Evolutionary conservation across 2,888 invertebrate genomes (phyloP), one percentile per base, ranked within the genome.

Genomic region (Amphimallon solstitiale): DNA sequence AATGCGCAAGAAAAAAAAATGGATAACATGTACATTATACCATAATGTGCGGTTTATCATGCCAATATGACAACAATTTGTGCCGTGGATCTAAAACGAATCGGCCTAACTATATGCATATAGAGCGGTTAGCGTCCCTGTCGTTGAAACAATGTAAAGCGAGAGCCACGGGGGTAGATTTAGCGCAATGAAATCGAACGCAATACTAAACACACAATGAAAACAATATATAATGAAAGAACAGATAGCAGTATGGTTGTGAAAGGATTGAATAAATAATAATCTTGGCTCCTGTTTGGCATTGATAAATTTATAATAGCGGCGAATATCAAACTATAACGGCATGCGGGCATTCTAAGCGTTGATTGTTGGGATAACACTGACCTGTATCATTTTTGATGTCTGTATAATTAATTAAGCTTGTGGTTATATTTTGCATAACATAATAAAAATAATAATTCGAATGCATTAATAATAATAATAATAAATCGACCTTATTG

Each of bases 181-280:
- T 14, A 29, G 9, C 29, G 29, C 29, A 29, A 1, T 9, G 29
- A 29, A 29, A 29, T 29, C 29, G 9, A 29, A 29, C 29, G 29
- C 29, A 29, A 29, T 29, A 29, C 29, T 5, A 29, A 29, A 29
- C 29, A 10, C 48, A 23, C 35, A 51, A 9, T 51, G 51, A 51
- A 34, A 35, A 40, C 43, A 29, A 43, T 43, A 15, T 19, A 54
- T 29, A 34, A 59, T 43, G 43, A 43, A 59, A 43, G 56, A 59
- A 59, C 29, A 23, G 43, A 56, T 40, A 43, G n/a, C 40, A 14
- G 43, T 29, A 43, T 9, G 40, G 9, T 29, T 29, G 21, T 40
- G 56, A 59, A 59, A 59, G 56, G 56, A 34, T 29, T 59, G 43
- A 43, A 59, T 59, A 43, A 59, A 59, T 59, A 43, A 59, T 43